Base-by-base conservation (phyloP, 2,888 invertebrate genomes). In the Andrena chrysosceles region DNA sequence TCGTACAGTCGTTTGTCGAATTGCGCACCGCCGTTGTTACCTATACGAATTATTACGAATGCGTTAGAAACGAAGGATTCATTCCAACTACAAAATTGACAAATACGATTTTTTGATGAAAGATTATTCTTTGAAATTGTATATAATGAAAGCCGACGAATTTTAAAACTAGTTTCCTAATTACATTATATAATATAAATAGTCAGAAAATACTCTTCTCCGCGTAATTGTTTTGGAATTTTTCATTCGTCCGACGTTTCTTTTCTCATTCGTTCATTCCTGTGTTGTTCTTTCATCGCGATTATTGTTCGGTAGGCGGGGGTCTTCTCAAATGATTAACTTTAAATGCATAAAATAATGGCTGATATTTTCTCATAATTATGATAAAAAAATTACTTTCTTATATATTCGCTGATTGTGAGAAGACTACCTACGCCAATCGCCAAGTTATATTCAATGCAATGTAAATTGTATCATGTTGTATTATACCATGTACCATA, bases 401-500 rank as follows among this genome's bases (percentile, higher is more conserved):
- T 56, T 69, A 52, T 49, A 54, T 73, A 74, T 70, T 73, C 68
- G 63, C 66, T 60, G 16, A 42, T 42, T 42, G 42, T 4, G 68
- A 78, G 63, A 80, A 82, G 70, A 66, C 67, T 77, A 78, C n/a
- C n/a, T n/a, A 76, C 60, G 62, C 71, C 78, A 77, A 83, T 80
- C 68, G 79, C 81, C 75, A 85, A 86, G 72, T 85, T 85, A 86
- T 74, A 86, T 74, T 86, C 77, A 77, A 82, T 84, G 74, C 81
- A 85, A 87, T 82, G 64, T 75, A 80, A 84, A 84, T 88, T 89
- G 89, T 89, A 88, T 81, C 77, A 82, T 86, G 85, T 88, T 91
- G 91, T 91, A 90, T 67, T 86, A 90, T 90, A 91, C 76, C 85
- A 81, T 90, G 89, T 91, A 91, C 83, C 70, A 90, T 91, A 91